Conservation (phyloP, 2,113 vertebrate species). For the Panurus biarmicus region DNA sequence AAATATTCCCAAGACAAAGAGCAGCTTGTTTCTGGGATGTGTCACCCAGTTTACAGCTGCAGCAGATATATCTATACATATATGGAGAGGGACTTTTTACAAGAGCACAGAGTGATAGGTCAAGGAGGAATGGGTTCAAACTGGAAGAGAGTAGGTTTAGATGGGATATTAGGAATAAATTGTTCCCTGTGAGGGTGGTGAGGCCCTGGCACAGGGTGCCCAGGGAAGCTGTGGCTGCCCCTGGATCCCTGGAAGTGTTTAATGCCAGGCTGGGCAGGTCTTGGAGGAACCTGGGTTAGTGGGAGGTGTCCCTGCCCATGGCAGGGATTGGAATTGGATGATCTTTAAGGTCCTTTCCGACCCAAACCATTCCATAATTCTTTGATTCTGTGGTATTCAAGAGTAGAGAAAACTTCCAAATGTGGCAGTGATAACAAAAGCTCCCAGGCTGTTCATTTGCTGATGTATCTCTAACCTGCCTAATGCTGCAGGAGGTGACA, state of each 20-base stretch:
- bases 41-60: neutral
- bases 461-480: neutral
- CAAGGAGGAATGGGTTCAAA: neutral
- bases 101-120: neutral
- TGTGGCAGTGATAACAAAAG: rapidly evolving
- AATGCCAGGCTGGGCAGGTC: rapidly evolving
- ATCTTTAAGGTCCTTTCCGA: neutral
- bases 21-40: neutral
- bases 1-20: neutral
- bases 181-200: rapidly evolving
- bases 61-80: neutral
- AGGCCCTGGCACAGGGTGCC: neutral
- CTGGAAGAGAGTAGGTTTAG: neutral
- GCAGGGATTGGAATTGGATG: rapidly evolving
- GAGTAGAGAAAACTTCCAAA: neutral
- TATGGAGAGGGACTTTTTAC: neutral
- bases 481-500: neutral
- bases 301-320: neutral
- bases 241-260: neutral
- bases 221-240: neutral
- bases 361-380: neutral
- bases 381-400: neutral
- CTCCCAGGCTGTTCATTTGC: neutral
- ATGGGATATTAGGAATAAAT: neutral
- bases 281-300: rapidly evolving